These are phyloP conservation scores for Aurelia aurita complex sp. Pacific DNA, from an alignment of 30 jellyfish, hydroid and myxozoan species.

Conservation along the genomic window DNA sequence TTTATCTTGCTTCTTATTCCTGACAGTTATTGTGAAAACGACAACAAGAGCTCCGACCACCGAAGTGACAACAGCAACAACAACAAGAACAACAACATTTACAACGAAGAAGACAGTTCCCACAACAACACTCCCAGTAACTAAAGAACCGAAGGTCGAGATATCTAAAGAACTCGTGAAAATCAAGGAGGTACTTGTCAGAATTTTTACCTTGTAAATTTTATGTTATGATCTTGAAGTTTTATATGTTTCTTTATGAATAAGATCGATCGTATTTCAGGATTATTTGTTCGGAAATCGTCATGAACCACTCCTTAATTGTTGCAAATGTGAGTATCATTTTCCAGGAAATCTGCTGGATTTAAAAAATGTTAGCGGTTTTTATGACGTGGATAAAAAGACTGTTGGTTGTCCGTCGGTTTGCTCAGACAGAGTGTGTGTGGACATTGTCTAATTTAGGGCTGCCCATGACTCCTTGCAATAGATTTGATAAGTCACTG, in stretches of 20 bases:
- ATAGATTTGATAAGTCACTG: too few relatives aligned
- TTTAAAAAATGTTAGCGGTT: not conserved
- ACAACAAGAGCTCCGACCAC: not conserved
- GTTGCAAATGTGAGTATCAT: too few relatives aligned
- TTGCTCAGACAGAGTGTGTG: too few relatives aligned
- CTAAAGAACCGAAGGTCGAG: conserved; percentile 11
- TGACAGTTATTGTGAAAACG: too few relatives aligned
- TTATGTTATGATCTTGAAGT: too few relatives aligned
- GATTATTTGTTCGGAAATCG: too few relatives aligned
- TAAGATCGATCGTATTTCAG: not conserved
- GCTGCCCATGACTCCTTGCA: too few relatives aligned
- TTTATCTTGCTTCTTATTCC: not conserved
- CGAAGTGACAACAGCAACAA: not conserved
- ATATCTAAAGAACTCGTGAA: conserved; percentile 43
- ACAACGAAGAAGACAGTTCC: not conserved
- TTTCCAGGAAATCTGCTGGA: conserved; percentile 41
- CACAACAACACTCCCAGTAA: conserved; percentile 11
- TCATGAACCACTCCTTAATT: not conserved
- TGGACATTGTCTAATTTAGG: too few relatives aligned
- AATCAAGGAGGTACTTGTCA: conserved; percentile 43
- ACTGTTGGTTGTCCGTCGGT: too few relatives aligned
- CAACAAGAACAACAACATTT: conserved; percentile 6
- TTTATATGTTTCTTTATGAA: too few relatives aligned
- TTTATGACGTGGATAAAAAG: not conserved
- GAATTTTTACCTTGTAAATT: not conserved